phyloP scores from a whole-genome alignment of 2,797 vertebrate species.

The Gouania willdenowi region DNA sequence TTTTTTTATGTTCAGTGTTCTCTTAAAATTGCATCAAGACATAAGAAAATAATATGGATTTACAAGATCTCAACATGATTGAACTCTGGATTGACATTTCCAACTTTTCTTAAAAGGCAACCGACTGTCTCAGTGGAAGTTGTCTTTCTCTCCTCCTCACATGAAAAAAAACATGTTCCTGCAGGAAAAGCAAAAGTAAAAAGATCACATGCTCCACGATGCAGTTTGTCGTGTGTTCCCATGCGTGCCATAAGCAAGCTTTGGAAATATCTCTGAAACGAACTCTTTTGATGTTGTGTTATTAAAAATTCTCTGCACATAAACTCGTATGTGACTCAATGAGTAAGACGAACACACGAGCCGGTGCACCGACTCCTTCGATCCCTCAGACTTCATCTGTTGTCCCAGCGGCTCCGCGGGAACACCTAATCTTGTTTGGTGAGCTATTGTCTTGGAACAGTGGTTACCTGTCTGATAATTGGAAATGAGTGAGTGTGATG shows the following conservation, averaged over 20 bases:
- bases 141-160: no score
- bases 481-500: constrained; percentile 65
- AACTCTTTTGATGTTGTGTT: constrained; percentile 15
- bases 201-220: neutral
- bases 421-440: constrained; percentile 65
- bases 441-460: constrained; percentile 58
- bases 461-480: constrained; percentile 63
- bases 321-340: constrained; percentile 12
- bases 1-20: no score
- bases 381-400: constrained; percentile 55
- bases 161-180: neutral
- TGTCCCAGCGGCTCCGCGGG: constrained; percentile 48
- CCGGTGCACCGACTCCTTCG: constrained; percentile 16
- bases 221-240: neutral
- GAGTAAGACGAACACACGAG: constrained; percentile 37
- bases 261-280: constrained; percentile 3
- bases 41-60: no score
- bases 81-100: no score
- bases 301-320: constrained; percentile 14
- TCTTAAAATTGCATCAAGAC: no score
- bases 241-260: neutral
- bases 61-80: no score
- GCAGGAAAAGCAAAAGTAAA: neutral
- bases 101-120: no score
- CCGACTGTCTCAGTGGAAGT: no score